Evolutionary conservation across 2,797 vertebrate species (phyloP).

Genomic region (Rhinogobio ventralis): DNA sequence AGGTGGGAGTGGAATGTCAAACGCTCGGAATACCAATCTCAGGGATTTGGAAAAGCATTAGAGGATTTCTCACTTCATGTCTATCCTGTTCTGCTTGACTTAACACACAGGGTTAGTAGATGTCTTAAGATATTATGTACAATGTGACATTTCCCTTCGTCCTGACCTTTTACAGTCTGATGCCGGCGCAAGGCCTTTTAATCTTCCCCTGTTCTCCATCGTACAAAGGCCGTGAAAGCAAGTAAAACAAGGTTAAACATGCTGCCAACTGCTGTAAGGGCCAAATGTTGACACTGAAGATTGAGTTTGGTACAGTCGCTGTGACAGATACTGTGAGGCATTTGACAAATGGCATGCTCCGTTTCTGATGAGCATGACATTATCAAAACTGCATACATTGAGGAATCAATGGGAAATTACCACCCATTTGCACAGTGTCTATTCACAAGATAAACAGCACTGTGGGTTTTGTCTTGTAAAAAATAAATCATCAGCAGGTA

Average conservation of each 20-base stretch:
- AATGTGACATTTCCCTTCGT: slow-evolving; percentile 52
- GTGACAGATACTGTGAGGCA: slow-evolving; percentile 13
- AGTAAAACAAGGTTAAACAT: slow-evolving; percentile 33
- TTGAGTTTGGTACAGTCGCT: slow-evolving; percentile 33
- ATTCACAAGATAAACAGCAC: not conserved
- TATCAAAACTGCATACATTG: not conserved
- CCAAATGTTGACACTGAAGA: slow-evolving; percentile 20
- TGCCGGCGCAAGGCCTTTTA: slow-evolving; percentile 17
- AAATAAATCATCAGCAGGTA: not conserved
- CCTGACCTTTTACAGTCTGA: slow-evolving; percentile 51
- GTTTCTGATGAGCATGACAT: slow-evolving; percentile 16
- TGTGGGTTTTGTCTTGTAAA: slow-evolving; percentile 7
- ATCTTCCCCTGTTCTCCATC: slow-evolving; percentile 20
- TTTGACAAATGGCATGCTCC: not conserved
- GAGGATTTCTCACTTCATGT: not conserved
- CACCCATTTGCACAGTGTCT: not conserved
- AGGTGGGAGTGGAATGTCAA: slow-evolving; percentile 14
- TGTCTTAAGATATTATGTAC: slow-evolving; percentile 48
- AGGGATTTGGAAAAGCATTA: slow-evolving; percentile 20
- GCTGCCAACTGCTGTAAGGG: not conserved
- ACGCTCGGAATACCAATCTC: not conserved
- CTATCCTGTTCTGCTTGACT: slow-evolving; percentile 38
- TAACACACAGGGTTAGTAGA: slow-evolving; percentile 32
- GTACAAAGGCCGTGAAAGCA: not conserved
- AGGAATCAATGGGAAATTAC: not conserved